Evolutionary conservation across 1,140 invertebrate genomes (phyloP).

Genomic region (Drosophila leontia): DNA sequence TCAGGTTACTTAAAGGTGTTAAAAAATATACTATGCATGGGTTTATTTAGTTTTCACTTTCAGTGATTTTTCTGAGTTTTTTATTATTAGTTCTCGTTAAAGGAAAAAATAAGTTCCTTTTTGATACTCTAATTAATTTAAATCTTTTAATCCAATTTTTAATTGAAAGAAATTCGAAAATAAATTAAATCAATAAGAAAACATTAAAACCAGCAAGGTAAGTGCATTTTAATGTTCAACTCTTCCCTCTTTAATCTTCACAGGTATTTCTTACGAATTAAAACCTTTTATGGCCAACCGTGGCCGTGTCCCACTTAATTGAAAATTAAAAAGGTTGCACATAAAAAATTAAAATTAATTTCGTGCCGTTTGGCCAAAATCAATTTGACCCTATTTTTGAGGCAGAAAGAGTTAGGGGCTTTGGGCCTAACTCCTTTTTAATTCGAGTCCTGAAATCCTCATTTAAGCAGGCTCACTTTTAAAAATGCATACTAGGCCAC

Average conservation of each 20-base stretch:
- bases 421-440: conserved; percentile 1
- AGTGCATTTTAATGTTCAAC: conserved; percentile 8
- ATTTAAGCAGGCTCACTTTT: conserved; percentile 14
- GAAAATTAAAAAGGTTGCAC: conserved; percentile 79
- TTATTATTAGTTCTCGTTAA: background rate
- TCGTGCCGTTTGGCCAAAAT: conserved; percentile 58
- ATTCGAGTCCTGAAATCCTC: conserved; percentile 18
- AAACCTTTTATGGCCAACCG: conserved; percentile 37
- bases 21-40: background rate
- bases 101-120: background rate
- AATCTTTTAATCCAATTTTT: background rate
- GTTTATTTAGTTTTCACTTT: background rate
- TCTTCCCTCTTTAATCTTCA: background rate
- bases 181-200: background rate
- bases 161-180: background rate
- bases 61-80: too few relatives aligned
- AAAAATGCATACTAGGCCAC: conserved; percentile 27
- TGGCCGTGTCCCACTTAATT: conserved; percentile 53
- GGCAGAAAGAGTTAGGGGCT: background rate
- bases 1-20: background rate
- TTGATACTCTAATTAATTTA: too few relatives aligned
- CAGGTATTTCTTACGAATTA: conserved; percentile 18
- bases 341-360: conserved; percentile 83
- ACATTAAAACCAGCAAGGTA: background rate
- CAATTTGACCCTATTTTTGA: conserved; percentile 22